Percentiles rank a stretch among this genome's conserved stretches.
Evolutionary conservation across 2,888 invertebrate genomes (phyloP).

Genomic region (Oxystoma pomonae): DNA sequence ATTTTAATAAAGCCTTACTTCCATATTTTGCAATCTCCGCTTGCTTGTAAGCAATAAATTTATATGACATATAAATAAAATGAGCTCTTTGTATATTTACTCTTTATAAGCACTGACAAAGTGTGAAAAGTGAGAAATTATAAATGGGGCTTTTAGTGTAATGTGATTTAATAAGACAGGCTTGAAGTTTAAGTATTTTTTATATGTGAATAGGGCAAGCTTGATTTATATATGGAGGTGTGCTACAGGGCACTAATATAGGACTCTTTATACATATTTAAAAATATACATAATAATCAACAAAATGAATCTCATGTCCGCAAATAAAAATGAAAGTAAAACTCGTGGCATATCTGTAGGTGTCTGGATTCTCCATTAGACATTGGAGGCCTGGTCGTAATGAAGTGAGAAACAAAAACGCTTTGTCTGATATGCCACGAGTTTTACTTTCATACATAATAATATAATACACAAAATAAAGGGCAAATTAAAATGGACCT

Average conservation of each 20-base stretch:
- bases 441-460: too few species aligned
- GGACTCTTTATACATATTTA: too few species aligned
- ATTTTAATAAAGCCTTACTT: background rate
- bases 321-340: too few species aligned
- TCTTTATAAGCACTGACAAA: background rate
- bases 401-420: too few species aligned
- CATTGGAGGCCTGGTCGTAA: too few species aligned
- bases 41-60: background rate
- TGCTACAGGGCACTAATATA: background rate
- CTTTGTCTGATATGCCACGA: too few species aligned
- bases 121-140: background rate
- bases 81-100: background rate
- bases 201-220: background rate
- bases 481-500: too few species aligned
- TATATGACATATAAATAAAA: background rate
- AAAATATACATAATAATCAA: too few species aligned
- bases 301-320: too few species aligned
- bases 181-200: background rate
- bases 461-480: too few species aligned
- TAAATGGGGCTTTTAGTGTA: background rate
- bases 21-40: background rate
- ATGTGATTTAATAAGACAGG: background rate
- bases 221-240: background rate
- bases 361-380: too few species aligned
- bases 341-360: too few species aligned